Conservation (phyloP, 2,888 invertebrate genomes). For the Cantharis rufa region DNA sequence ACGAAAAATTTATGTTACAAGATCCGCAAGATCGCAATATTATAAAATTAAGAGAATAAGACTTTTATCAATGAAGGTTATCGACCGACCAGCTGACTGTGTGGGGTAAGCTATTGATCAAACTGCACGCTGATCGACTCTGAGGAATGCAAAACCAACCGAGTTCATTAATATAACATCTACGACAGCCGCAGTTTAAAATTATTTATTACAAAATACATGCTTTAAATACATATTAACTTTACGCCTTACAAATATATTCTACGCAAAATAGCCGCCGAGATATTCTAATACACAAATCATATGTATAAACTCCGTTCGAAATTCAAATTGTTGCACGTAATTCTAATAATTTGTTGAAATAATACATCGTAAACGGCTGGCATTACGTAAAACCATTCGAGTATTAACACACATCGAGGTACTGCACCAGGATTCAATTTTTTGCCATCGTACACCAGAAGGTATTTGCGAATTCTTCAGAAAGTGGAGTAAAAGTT, state of each 20-base stretch:
- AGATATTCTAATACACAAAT: not conserved
- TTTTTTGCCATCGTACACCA: not conserved
- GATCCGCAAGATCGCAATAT: not conserved
- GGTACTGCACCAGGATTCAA: not conserved
- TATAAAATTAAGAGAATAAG: constrained; percentile 3
- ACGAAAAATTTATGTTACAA: not conserved
- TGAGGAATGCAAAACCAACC: constrained; percentile 29
- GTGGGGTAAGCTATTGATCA: constrained; percentile 31
- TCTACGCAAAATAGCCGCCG: not conserved
- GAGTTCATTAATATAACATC: constrained; percentile 22
- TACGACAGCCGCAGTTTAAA: constrained; percentile 23
- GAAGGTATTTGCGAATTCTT: not conserved
- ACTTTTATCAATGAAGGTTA: constrained; percentile 33
- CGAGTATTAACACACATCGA: not conserved
- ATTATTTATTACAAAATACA: constrained; percentile 4
- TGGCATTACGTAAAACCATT: not conserved
- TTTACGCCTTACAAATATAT: not conserved
- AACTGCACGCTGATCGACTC: constrained; percentile 31
- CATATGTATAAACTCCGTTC: not conserved
- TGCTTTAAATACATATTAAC: not conserved
- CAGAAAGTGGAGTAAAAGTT: not conserved
- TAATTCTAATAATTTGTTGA: not conserved
- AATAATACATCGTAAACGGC: not conserved
- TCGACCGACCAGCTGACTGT: constrained; percentile 34
- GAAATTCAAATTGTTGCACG: not conserved